These are phyloP conservation scores for Amazona guildingii DNA, from an alignment of 2,113 vertebrate species.

Conservation along the genomic window DNA sequence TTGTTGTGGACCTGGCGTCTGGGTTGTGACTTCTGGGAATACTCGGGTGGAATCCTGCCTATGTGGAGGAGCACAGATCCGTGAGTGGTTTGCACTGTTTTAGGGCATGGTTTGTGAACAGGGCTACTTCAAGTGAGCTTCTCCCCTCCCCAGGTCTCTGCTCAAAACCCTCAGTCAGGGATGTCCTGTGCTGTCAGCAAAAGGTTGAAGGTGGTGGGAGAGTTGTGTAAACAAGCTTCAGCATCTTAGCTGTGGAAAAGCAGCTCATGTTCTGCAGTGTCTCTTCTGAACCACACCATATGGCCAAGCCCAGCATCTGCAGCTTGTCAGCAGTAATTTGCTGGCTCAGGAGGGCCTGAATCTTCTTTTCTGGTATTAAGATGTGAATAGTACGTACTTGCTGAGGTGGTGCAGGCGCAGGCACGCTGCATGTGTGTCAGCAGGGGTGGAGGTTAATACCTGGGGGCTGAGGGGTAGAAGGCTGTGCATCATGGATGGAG, in stretches of 20 bases:
- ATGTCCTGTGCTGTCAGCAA: not conserved
- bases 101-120: not conserved
- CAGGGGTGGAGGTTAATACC: not conserved
- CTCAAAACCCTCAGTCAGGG: not conserved
- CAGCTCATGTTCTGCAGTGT: not conserved
- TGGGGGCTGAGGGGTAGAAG: not conserved
- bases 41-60: not conserved
- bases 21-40: not conserved
- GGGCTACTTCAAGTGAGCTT: not conserved
- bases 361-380: constrained; percentile 10
- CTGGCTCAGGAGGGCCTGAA: not conserved
- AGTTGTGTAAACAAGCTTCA: not conserved
- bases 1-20: not conserved
- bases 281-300: not conserved
- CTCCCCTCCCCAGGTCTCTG: not conserved
- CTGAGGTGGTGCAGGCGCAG: not conserved
- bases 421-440: not conserved
- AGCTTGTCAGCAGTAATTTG: not conserved
- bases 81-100: not conserved
- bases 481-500: not conserved
- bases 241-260: not conserved
- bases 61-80: not conserved
- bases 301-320: not conserved
- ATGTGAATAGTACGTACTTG: not conserved
- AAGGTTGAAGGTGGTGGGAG: not conserved